A percentile compares a stretch with the other conserved stretches of the same genome.
Evolutionary conservation across 2,888 invertebrate species (phyloP).

Genomic region (Pyrgus malvae): DNA sequence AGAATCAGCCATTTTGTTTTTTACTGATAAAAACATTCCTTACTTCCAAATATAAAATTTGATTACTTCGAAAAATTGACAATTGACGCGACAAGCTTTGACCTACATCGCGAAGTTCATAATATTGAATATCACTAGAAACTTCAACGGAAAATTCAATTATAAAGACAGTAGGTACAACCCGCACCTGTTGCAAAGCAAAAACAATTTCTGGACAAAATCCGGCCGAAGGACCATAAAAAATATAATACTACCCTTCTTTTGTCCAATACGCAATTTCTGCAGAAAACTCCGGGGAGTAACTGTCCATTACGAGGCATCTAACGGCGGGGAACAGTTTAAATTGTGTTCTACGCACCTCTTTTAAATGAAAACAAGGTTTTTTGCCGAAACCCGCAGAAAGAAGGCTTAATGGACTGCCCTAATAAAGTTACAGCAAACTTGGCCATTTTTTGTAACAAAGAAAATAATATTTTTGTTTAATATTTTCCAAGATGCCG

Average conservation of each 20-base stretch:
- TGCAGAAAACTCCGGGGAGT: constrained; percentile 40
- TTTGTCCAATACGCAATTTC: constrained; percentile 48
- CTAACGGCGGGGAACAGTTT: constrained; percentile 46
- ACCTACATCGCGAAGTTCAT: not conserved
- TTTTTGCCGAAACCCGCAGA: constrained; percentile 32
- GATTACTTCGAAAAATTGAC: not conserved
- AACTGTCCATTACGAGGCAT: constrained; percentile 43
- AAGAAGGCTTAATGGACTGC: constrained; percentile 42
- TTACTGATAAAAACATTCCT: too few species aligned
- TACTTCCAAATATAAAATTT: not conserved
- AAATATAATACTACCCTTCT: constrained; percentile 48
- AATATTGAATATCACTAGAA: not conserved
- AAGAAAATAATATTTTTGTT: constrained; percentile 5
- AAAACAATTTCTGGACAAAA: constrained; percentile 50
- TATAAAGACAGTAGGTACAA: not conserved
- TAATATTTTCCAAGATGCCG: not conserved
- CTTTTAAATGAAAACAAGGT: constrained; percentile 42
- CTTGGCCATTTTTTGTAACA: not conserved
- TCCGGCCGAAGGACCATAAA: constrained; percentile 52
- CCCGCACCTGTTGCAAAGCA: constrained; percentile 46
- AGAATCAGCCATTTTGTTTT: too few species aligned
- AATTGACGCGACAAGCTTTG: not conserved
- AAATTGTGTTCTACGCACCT: constrained; percentile 43
- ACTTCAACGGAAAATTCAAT: not conserved
- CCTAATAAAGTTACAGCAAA: constrained; percentile 40